These are phyloP conservation scores for Lasioglossum zephyrum DNA, from an alignment of 2,888 invertebrate genomes.

Conservation along the genomic window DNA sequence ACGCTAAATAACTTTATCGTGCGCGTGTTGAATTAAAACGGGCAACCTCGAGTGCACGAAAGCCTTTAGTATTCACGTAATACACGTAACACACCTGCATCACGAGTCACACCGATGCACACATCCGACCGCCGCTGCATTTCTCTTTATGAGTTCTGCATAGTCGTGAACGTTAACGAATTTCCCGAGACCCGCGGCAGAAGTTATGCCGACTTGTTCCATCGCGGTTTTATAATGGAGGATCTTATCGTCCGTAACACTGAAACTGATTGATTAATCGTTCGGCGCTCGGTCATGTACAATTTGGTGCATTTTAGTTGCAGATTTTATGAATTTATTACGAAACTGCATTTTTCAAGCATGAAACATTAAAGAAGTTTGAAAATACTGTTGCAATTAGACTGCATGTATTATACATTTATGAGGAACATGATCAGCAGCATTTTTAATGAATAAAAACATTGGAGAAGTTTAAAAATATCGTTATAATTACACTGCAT, in stretches of 20 bases:
- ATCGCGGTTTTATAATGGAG: not conserved
- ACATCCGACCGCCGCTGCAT: constrained; percentile 28
- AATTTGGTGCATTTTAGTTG: not conserved
- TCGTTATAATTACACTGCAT: too few species aligned
- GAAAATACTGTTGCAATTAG: too few species aligned
- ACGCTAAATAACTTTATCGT: constrained; percentile 55
- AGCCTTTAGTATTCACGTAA: constrained; percentile 55
- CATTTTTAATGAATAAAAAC: too few species aligned
- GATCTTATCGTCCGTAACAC: not conserved
- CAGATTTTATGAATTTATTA: not conserved
- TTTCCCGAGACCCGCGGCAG: constrained; percentile 34
- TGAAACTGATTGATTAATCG: not conserved
- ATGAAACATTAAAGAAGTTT: too few species aligned
- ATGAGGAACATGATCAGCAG: too few species aligned
- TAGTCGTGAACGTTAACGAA: constrained; percentile 58
- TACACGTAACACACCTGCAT: constrained; percentile 29
- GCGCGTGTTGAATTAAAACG: constrained; percentile 53
- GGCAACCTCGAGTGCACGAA: constrained; percentile 46
- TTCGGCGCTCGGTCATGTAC: not conserved
- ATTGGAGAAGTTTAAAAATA: too few species aligned
- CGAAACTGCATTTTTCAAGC: too few species aligned
- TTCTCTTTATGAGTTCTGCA: constrained; percentile 59
- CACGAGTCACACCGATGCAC: not conserved
- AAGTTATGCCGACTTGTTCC: not conserved
- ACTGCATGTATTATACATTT: too few species aligned